Conservation (phyloP, 2,888 invertebrate genomes). For the Horisme vitalbata region DNA sequence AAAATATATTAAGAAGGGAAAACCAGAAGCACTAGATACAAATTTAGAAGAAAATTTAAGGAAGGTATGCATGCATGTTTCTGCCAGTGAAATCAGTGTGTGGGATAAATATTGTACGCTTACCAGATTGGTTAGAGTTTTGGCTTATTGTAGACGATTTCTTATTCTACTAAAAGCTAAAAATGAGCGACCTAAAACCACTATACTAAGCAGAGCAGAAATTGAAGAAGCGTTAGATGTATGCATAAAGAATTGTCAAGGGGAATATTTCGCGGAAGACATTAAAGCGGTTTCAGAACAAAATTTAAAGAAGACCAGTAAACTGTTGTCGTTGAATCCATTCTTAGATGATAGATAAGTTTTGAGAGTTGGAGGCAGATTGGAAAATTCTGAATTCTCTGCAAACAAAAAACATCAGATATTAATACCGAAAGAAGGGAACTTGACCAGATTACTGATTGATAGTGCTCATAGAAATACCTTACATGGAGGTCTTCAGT, state of each 20-base stretch:
- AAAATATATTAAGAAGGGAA: too few relatives aligned
- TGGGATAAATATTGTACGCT: background rate
- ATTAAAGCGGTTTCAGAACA: background rate
- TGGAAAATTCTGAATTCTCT: slow-evolving; percentile 5
- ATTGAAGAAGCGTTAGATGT: background rate
- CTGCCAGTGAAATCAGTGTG: background rate
- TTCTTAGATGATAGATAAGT: slow-evolving; percentile 1
- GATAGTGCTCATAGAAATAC: slow-evolving; percentile 30
- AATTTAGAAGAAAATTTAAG: too few relatives aligned
- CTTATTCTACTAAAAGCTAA: background rate
- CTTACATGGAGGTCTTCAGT: slow-evolving; percentile 30
- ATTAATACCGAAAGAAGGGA: slow-evolving; percentile 15
- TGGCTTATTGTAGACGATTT: background rate
- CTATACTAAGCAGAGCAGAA: background rate
- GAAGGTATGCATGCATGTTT: background rate
- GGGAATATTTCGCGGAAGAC: background rate
- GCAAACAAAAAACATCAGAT: slow-evolving; percentile 27
- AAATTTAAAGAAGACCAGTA: background rate
- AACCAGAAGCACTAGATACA: background rate
- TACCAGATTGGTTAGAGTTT: background rate
- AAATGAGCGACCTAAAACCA: background rate
- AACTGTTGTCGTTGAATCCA: background rate
- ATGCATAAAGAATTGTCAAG: background rate
- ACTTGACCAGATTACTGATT: too few relatives aligned
- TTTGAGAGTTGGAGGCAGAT: slow-evolving; percentile 15